Evolutionary conservation across 2,888 invertebrate genomes (phyloP), one percentile per base, ranked within the genome.

Genomic region (Diarsia dahlii): DNA sequence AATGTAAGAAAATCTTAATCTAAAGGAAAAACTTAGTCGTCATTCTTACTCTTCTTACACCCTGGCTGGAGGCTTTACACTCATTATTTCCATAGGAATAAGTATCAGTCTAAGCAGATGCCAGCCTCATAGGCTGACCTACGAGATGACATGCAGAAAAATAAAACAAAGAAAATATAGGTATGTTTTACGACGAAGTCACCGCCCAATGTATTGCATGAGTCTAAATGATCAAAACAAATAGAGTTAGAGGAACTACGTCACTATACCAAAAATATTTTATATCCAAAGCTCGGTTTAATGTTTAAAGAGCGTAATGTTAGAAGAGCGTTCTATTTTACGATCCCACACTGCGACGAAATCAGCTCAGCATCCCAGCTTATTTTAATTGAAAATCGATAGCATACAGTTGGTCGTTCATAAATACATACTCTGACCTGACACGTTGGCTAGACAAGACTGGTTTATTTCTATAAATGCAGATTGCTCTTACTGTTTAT

Each of bases 341-440:
- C 80, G 71, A 73, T 39, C 56, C 52, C 75, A 56, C 46, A 66
- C 67, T 67, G 69, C 72, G 67, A 58, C 66, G 48, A 66, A 67
- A 48, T 34, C 63, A 60, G 20, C 39, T 60, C 52, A 78, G 78
- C 63, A 85, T 50, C n/a, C 63, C 58, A 79, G 81, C 62, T 88
- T 86, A 89, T 86, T 86, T 88, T 82, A 85, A 85, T 86, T 82
- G 71, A 80, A 85, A 90, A 89, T 90, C 89, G 84, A 89, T 88
- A 87, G 63, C 74, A 83, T 81, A 79, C 74, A 46, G 73, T 70
- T 67, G 67, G 74, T 63, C 39, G 64, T 18, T 54, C 85, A 86
- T 82, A 87, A 84, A 78, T 85, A 78, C 28, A 2, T 85, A 80
- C 64, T 34, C 74, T 75, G 80, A 86, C 80, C 77, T 71, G 85